Evolutionary conservation across 2,113 vertebrate species (phyloP).

Genomic region (Tretioscincus oriximinensis): DNA sequence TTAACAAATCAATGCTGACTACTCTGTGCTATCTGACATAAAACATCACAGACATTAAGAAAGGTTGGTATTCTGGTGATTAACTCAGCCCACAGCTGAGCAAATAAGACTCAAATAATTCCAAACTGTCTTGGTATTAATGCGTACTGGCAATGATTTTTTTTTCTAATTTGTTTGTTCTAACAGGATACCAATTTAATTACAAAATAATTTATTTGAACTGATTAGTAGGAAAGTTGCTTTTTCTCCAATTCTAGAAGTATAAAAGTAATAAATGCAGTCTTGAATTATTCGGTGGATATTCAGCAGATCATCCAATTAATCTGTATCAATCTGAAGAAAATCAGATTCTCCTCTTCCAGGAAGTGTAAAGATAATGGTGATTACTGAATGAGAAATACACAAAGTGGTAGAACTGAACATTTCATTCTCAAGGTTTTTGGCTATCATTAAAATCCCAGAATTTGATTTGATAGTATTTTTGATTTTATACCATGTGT

Average conservation of each 20-base stretch:
- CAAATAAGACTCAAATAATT: constrained; percentile 15
- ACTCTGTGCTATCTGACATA: constrained; percentile 14
- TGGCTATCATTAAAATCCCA: not conserved
- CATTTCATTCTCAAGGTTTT: constrained; percentile 6
- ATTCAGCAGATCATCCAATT: constrained; percentile 26
- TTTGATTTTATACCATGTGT: no score
- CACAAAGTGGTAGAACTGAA: not conserved
- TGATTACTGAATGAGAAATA: not conserved
- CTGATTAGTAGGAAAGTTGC: constrained; percentile 30
- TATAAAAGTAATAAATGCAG: constrained; percentile 39
- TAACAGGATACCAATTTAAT: constrained; percentile 37
- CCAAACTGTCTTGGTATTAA: constrained; percentile 25
- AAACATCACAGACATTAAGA: constrained; percentile 31
- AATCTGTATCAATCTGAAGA: constrained; percentile 43
- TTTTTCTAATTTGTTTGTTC: constrained; percentile 35
- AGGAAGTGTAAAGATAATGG: constrained; percentile 12
- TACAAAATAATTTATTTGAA: constrained; percentile 50
- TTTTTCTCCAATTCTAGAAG: constrained; percentile 20
- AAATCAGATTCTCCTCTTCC: no score
- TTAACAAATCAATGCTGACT: constrained; percentile 32
- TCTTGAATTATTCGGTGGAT: constrained; percentile 42
- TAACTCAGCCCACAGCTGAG: constrained; percentile 34
- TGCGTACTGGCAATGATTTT: constrained; percentile 30
- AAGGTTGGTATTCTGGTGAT: constrained; percentile 28
- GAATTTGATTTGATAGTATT: no score